Evolutionary conservation across 2,888 invertebrate species (phyloP), one percentile per base, ranked within the genome.

Genomic region (Brenthis ino): DNA sequence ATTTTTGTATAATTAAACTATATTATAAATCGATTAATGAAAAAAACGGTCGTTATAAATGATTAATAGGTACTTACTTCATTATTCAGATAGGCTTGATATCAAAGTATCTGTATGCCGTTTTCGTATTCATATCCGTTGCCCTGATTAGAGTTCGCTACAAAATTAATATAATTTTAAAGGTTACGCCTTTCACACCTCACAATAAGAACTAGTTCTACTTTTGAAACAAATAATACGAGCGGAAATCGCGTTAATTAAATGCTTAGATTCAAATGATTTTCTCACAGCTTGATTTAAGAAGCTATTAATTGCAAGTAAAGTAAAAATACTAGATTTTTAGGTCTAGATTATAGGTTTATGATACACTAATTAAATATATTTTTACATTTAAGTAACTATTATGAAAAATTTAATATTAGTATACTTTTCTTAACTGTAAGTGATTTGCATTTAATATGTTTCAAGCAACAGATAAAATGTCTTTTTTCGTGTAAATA

Each of bases 161-260:
- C 72, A 67, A 77, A 79, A 81, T 80, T 80, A 79, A 81, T 82
- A 78, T 73, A 72, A 72, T 79, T 79, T 74, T 73, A 80, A 82
- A 85, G 83, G 83, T 84, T 83, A 79, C 67, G 75, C 77, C 81
- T 82, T 83, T 84, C 83, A 84, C 83, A 82, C 83, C 79, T 82
- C 73, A 78, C 77, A 79, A 73, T 75, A 77, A 56, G 75, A 79
- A 77, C 78, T 77, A 68, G 78, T 79, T 75, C 64, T 56, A 58
- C 63, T 65, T 65, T 66, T 64, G 63, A 64, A 60, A 70, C 61
- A 67, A 69, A 72, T 71, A 69, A 28, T 53, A 53, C 33, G 56
- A 69, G 54, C 70, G 72, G 72, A 72, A 72, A 67, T 67, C 33
- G 63, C 57, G 37, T 53, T 65, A 51, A 51, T 53, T 53, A 37